Percentiles rank a stretch among this genome's conserved stretches.
These are phyloP conservation scores for Cryptotermes secundus DNA, from an alignment of 1,140 invertebrate species.

Conservation along the genomic window DNA sequence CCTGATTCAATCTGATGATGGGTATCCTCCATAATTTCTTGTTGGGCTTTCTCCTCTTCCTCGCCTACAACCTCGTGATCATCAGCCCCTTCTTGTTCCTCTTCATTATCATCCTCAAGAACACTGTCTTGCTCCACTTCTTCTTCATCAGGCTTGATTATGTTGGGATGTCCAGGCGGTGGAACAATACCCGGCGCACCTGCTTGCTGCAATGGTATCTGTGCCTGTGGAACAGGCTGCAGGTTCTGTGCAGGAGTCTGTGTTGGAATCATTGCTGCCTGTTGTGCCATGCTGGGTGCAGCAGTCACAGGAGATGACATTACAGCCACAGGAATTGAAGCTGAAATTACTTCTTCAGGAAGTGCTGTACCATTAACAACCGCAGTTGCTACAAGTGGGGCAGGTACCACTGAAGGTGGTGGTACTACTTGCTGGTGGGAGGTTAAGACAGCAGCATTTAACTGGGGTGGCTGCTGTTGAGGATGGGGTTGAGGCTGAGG, in stretches of 20 bases:
- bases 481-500: slow-evolving; percentile 43
- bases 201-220: background rate
- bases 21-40: slow-evolving; percentile 24
- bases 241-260: slow-evolving; percentile 27
- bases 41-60: slow-evolving; percentile 27
- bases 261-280: slow-evolving; percentile 24
- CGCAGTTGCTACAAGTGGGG: slow-evolving; percentile 44
- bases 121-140: slow-evolving; percentile 38
- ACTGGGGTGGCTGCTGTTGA: slow-evolving; percentile 38
- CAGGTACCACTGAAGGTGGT: slow-evolving; percentile 41
- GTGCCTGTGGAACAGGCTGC: slow-evolving; percentile 26
- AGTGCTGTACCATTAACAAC: slow-evolving; percentile 45
- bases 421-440: slow-evolving; percentile 39
- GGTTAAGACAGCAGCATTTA: slow-evolving; percentile 37
- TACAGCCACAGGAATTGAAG: slow-evolving; percentile 31
- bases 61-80: slow-evolving; percentile 36
- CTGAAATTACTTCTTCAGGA: slow-evolving; percentile 40
- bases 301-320: slow-evolving; percentile 34
- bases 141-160: slow-evolving; percentile 32
- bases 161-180: background rate
- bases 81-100: slow-evolving; percentile 30
- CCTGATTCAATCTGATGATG: slow-evolving; percentile 25
- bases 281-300: slow-evolving; percentile 4
- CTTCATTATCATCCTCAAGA: slow-evolving; percentile 40
- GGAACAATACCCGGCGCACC: background rate